Evolutionary conservation across 2,797 vertebrate species (phyloP), one percentile per base, ranked within the genome.

Genomic region (Odontamblyopus lacepedii): DNA sequence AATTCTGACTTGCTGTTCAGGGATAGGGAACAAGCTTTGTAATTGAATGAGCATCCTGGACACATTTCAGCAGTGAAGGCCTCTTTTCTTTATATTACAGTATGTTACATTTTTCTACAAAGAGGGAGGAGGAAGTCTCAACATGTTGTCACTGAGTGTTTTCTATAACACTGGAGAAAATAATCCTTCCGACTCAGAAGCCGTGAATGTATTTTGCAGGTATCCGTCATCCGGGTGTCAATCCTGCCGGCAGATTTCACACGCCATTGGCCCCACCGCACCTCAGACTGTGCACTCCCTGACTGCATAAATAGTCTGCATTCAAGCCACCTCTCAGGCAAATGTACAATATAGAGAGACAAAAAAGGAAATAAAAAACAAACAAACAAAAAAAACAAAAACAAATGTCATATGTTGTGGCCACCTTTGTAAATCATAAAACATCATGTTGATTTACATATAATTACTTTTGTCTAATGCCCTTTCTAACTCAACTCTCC

Each of bases 181-280:
- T 92, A 89, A 90, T 86, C 83, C 85, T 72, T 64, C 78, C 83
- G 74, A 93, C 94, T 93, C 89, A 86, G 87, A 67, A 92, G 91
- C 91, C 79, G 73, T 90, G 90, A 91, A 87, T 92, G 90, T 91
- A 93, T 94, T 94, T 94, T 89, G 88, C 90, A 94, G 90, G 91
- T 95, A 92, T 93, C 92, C 87, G 82, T 93, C 94, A 93, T 92
- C 91, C 88, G 73, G 84, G 89, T 93, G 93, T 93, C 95, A 95
- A 91, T 94, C 91, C 87, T 41, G 77, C 78, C 74, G 30, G 82
- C 82, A 85, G 76, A 93, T 95, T 95, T 95, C 93, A 95, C 94
- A 95, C 92, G 78, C 92, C 94, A 88, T 81, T 93, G 93, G 91
- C 88, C 89, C 90, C 89, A 88, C 83, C 56, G 80, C 84, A 83